Base-by-base conservation (phyloP, 2,797 vertebrate genomes). In the Sebastes trivittatus region DNA sequence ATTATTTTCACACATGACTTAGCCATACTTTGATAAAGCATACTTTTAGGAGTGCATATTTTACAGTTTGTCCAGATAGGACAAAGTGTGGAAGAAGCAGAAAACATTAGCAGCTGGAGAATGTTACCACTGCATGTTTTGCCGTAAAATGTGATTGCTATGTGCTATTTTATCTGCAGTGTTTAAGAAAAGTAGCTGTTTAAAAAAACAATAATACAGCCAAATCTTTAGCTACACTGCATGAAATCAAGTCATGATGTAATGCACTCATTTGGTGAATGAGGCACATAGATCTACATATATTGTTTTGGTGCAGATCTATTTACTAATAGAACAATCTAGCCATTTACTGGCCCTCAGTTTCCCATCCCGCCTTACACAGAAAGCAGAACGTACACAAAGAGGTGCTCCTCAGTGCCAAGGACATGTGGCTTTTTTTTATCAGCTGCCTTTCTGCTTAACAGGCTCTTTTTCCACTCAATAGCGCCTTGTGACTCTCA, bases 351-450 rank as follows among this genome's bases (percentile, higher is more conserved):
- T 36, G 36, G 3, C 32, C 30, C 23, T 13, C 13, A 11, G n/a
- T 56, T 10, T 71, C 29, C 4, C 18, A n/a, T 20, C 5, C 29
- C 1, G 1, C 8, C 42, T 25, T 23, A 46, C 20, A 29, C 65
- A 63, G 29, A 27, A 72, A 58, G 22, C 65, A 78, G 34, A 81
- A 59, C n/a, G 11, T 78, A 65, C 64, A 74, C 56, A 66, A 14
- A 83, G 71, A 86, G 76, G 27, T 52, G 5, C 23, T 62, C n/a
- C 72, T 36, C 49, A 58, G 63, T 75, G 52, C 75, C 59, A 79
- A 64, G 71, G 75, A 81, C 85, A 91, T 62, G 55, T 87, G 89
- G 68, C 79, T 23, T 62, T n/a, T 4, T 4, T 77, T 89, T 83
- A 82, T 89, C 83, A 82, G 67, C 81, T 82, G 29, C 16, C n/a